Conservation (phyloP, 2,888 invertebrate genomes). For the Uloborus plumipes region DNA sequence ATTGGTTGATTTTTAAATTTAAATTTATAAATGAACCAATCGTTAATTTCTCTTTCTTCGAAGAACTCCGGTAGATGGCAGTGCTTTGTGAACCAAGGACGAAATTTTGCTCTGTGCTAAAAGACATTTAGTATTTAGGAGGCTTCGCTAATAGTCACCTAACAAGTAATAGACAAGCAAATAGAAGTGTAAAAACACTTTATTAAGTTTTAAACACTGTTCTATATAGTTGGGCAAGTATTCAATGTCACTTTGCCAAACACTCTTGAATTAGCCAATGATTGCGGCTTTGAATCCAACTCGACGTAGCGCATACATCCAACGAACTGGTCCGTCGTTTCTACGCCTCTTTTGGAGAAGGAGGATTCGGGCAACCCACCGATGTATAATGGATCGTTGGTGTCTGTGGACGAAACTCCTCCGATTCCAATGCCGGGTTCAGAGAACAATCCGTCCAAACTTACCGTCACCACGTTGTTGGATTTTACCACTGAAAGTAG, state of each 20-base stretch:
- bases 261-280: conserved; percentile 76
- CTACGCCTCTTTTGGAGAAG: conserved; percentile 76
- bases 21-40: no score
- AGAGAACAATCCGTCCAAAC: conserved; percentile 85
- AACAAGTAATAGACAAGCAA: no score
- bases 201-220: background rate
- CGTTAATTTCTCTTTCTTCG: no score
- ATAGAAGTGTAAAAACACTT: no score
- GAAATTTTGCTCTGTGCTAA: no score
- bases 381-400: conserved; percentile 87
- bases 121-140: no score
- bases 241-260: conserved; percentile 83
- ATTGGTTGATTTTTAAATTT: no score
- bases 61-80: no score
- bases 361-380: conserved; percentile 84
- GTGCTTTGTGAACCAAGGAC: no score
- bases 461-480: conserved; percentile 89
- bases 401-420: conserved; percentile 80
- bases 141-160: no score
- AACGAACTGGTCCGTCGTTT: conserved; percentile 79
- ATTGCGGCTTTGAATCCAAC: conserved; percentile 72
- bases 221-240: conserved; percentile 84
- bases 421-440: conserved; percentile 80
- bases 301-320: conserved; percentile 79
- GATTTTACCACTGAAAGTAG: conserved; percentile 81